These are phyloP conservation scores for Artemia sp. DNA, from an alignment of 2,888 invertebrate species.

Conservation along the genomic window DNA sequence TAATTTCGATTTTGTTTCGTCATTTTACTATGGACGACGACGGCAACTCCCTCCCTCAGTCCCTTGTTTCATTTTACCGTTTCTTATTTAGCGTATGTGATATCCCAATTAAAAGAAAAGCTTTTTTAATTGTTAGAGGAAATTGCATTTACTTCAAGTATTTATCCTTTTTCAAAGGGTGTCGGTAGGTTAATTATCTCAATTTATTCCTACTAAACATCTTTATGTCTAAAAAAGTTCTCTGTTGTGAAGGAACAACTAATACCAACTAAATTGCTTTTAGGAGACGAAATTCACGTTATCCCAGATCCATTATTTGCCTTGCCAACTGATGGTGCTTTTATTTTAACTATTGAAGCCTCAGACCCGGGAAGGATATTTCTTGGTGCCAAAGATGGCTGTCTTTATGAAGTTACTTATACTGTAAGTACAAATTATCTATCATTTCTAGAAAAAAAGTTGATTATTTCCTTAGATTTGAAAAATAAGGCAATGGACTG, in stretches of 20 bases:
- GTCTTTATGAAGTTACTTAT: conserved; percentile 82
- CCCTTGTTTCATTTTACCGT: too few relatives aligned
- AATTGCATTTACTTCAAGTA: too few relatives aligned
- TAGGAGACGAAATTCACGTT: conserved; percentile 54
- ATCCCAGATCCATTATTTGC: conserved; percentile 88
- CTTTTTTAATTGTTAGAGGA: too few relatives aligned
- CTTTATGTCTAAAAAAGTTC: too few relatives aligned
- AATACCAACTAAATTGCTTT: not conserved
- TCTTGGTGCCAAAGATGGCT: conserved; percentile 83
- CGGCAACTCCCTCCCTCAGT: too few relatives aligned
- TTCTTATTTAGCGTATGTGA: too few relatives aligned
- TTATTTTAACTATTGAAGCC: conserved; percentile 62
- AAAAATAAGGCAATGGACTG: not conserved
- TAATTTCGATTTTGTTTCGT: too few relatives aligned
- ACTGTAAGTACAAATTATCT: conserved; percentile 41
- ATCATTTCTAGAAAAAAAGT: not conserved
- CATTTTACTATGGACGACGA: too few relatives aligned
- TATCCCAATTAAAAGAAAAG: too few relatives aligned
- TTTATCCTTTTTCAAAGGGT: too few relatives aligned
- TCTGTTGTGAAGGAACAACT: not conserved
- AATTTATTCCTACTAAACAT: too few relatives aligned
- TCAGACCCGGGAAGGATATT: conserved; percentile 74
- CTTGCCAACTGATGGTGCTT: conserved; percentile 70
- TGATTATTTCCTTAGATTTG: conserved; percentile 17
- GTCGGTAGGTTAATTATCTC: too few relatives aligned